These are phyloP conservation scores for Tringa solitaria DNA, from an alignment of 2,113 vertebrate species.

Conservation along the genomic window DNA sequence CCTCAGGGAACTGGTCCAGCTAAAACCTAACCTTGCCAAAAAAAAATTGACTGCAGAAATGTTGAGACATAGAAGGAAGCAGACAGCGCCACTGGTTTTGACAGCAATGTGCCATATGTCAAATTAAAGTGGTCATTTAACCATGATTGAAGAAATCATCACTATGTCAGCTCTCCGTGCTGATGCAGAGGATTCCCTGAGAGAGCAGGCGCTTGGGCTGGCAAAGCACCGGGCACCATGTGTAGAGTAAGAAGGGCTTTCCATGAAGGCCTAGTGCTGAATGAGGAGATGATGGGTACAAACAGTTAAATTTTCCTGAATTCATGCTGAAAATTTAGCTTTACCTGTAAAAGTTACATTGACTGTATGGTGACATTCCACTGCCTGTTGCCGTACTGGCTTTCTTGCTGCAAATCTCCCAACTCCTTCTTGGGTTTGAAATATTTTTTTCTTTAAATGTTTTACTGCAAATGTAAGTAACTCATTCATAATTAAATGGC, in stretches of 20 bases:
- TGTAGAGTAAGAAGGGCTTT: not conserved
- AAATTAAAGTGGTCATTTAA: not conserved
- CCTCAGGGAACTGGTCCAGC: not conserved
- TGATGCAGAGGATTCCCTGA: not conserved
- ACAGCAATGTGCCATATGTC: conserved; percentile 7
- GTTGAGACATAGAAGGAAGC: not conserved
- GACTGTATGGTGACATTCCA: rapidly evolving
- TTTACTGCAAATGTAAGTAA: not conserved
- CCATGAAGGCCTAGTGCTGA: rapidly evolving
- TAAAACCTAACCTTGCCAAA: not conserved
- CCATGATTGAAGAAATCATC: not conserved
- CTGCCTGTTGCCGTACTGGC: not conserved
- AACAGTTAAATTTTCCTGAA: not conserved
- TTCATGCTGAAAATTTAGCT: not conserved
- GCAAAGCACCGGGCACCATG: not conserved
- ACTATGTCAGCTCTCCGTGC: not conserved
- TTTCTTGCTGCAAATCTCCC: not conserved
- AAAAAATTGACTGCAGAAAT: not conserved
- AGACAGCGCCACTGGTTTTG: not conserved
- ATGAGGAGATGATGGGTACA: rapidly evolving
- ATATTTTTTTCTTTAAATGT: not conserved
- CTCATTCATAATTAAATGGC: not conserved
- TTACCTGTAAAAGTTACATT: too few relatives aligned
- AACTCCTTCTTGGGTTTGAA: not conserved
- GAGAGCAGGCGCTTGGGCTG: not conserved